Base-by-base conservation (phyloP, 1,140 invertebrate species). In the Drosophila ambigua region DNA sequence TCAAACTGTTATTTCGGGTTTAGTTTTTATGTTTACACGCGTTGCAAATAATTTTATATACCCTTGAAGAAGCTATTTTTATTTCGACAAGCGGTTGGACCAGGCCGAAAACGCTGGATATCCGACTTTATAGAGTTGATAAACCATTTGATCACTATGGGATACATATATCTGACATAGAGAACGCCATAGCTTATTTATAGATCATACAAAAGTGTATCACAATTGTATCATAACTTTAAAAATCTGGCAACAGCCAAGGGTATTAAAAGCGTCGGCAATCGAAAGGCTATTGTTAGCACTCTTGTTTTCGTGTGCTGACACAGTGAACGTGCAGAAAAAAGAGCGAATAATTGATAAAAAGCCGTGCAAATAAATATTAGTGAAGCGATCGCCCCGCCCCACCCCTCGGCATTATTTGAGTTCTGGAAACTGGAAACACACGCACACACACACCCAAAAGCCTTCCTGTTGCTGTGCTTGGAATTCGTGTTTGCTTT, bases 401-500 rank as follows among this genome's bases (percentile, higher is more conserved):
- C 26, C 13, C 28, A 68, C 35, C 35, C 35, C 35, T 39, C 35
- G 46, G 4, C 46, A 24, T 49, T 9, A 71, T 55, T 54, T 57
- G 20, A 73, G 45, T 67, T 68, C 55, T 77, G 49, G 35, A 50
- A 58, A 20, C 35, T n/a, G n/a, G 20, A 20, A 31, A 52, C 20
- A 50, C 65, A 49, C 43, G 55, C 46, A 28, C 24, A 50, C 31
- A 26, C 24, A 20, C 41, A 69, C 16, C 46, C 49, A 50, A 71
- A 51, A 49, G 44, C 48, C 66, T 72, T 80, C 51, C 78, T 76
- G 75, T 52, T 48, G 57, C 44, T 26, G 28, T 62, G 63, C 8
- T 63, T 78, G 71, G 64, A 83, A 88, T 78, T 72, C 53, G 46
- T 79, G 49, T 83, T 67, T 71, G 49, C 55, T 68, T 74, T 71